A percentile compares a stretch with the other conserved stretches of the same genome.
These are phyloP conservation scores for Chunga burmeisteri DNA, from an alignment of 2,113 vertebrate species.

Conservation along the genomic window DNA sequence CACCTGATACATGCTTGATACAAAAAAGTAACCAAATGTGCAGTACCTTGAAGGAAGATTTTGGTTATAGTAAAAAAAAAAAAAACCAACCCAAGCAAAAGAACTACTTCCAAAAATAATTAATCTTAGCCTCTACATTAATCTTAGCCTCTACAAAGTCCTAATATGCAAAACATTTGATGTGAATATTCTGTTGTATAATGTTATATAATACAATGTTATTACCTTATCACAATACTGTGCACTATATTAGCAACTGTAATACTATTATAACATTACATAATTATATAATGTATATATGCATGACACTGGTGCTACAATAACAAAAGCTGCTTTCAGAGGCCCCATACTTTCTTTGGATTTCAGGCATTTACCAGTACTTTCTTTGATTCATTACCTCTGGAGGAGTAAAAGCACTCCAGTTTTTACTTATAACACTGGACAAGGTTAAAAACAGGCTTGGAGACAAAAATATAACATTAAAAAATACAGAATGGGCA, in stretches of 20 bases:
- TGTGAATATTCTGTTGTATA: background rate
- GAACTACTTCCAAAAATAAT: background rate
- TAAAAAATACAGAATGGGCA: background rate
- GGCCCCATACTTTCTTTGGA: background rate
- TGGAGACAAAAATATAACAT: background rate
- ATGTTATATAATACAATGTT: background rate
- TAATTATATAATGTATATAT: background rate
- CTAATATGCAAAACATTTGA: background rate
- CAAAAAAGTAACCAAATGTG: background rate
- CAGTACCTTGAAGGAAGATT: background rate
- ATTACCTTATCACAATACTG: background rate
- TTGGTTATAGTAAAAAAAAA: background rate
- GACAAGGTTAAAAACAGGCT: background rate
- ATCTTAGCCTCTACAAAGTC: background rate
- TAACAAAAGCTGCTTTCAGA: background rate
- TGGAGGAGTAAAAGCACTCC: background rate
- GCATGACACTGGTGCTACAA: background rate
- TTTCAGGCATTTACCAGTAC: background rate
- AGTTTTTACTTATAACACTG: background rate
- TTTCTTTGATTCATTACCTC: background rate
- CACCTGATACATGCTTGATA: background rate
- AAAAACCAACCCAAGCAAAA: background rate
- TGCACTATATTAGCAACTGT: background rate
- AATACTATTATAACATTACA: background rate
- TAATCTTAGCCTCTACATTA: background rate